phyloP scores from a whole-genome alignment of 2,797 vertebrate species.

The Sarcophilus harrisii region DNA sequence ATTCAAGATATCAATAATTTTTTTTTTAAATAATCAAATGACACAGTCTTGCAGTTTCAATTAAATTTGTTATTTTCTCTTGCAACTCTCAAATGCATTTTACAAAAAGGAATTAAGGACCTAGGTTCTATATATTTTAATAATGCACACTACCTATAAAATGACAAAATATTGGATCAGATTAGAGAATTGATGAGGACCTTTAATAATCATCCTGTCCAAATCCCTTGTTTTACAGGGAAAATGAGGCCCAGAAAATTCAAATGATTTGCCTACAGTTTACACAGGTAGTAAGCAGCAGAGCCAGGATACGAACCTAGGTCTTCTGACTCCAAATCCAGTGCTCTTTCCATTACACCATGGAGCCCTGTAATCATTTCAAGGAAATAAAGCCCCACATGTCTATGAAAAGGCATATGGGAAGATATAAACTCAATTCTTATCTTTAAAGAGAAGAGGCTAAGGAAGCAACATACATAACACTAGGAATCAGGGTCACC shows the following conservation, averaged over 20 bases:
- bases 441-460: background rate
- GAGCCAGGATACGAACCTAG: conserved; percentile 3
- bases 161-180: background rate
- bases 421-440: background rate
- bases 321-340: conserved; percentile 7
- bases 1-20: background rate
- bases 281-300: background rate
- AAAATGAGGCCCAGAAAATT: background rate
- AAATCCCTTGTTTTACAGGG: background rate
- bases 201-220: background rate
- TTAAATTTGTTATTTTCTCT: background rate
- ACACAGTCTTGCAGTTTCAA: background rate
- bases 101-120: background rate
- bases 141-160: rapidly evolving
- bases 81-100: background rate
- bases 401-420: background rate
- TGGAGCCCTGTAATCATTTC: background rate
- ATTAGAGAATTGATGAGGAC: background rate
- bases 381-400: background rate
- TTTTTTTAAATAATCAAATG: background rate
- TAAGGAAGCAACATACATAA: background rate
- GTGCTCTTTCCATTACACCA: background rate
- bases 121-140: background rate
- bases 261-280: background rate
- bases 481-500: background rate